phyloP scores from a whole-genome alignment of 2,797 vertebrate genomes.

The Hyperoplus immaculatus region DNA sequence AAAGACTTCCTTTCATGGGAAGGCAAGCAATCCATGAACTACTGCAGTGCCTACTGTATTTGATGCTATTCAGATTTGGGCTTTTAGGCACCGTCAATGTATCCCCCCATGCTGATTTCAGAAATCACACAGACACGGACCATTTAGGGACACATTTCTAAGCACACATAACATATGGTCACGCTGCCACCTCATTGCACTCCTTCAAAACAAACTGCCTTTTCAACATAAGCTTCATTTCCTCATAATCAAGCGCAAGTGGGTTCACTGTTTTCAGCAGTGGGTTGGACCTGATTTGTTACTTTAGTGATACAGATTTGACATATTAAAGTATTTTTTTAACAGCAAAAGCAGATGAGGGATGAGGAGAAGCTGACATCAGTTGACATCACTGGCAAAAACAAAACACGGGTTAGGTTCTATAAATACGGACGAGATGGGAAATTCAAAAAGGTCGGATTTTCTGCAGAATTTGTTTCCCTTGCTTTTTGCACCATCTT shows the following conservation, averaged over 20 bases:
- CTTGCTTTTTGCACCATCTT: constrained; percentile 25
- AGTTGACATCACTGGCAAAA: neutral
- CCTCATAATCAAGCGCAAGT: constrained; percentile 14
- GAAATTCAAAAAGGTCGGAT: neutral
- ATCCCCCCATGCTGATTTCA: constrained; percentile 44
- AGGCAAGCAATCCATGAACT: constrained; percentile 20
- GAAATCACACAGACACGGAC: constrained; percentile 54
- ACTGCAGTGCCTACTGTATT: neutral
- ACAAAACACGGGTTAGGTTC: neutral
- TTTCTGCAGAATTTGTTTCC: neutral
- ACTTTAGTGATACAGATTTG: too few species aligned
- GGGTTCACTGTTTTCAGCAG: neutral
- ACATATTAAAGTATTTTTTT: too few species aligned
- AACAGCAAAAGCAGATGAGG: neutral
- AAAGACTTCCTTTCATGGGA: constrained; percentile 66
- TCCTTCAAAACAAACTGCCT: constrained; percentile 40
- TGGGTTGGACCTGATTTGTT: too few species aligned
- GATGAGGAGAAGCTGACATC: neutral
- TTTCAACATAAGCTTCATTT: constrained; percentile 36
- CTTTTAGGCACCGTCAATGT: constrained; percentile 11
- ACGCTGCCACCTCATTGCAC: constrained; percentile 1
- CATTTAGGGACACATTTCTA: constrained; percentile 65
- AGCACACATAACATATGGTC: constrained; percentile 51
- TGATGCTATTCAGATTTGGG: constrained; percentile 50
- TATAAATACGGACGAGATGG: neutral